Conservation (phyloP, 2,113 vertebrate genomes). For the Callithrix jacchus region DNA sequence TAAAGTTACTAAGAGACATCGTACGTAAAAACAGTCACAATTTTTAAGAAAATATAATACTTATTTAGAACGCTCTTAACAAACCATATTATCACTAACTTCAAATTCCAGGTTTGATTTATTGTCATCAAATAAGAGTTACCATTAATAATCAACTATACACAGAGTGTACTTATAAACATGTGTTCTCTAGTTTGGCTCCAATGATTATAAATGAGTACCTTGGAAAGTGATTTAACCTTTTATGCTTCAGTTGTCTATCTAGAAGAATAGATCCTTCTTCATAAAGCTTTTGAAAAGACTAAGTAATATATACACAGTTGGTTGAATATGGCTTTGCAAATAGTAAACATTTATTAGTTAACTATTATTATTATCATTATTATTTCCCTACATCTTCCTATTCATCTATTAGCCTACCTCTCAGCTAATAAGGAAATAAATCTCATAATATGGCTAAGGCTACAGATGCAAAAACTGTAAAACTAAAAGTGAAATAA, state of each 20-base stretch:
- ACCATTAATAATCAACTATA: background rate
- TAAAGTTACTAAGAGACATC: background rate
- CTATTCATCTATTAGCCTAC: background rate
- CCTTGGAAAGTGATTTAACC: background rate
- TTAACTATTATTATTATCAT: background rate
- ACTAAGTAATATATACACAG: background rate
- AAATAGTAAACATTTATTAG: background rate
- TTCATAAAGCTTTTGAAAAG: background rate
- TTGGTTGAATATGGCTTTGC: background rate
- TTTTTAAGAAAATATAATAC: background rate
- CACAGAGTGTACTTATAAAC: background rate
- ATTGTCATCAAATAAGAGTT: slow-evolving; percentile 3
- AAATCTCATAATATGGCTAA: background rate
- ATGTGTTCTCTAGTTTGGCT: background rate
- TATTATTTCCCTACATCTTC: background rate
- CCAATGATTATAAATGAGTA: background rate
- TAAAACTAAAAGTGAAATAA: background rate
- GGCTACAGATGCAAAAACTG: background rate
- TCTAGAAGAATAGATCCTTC: background rate
- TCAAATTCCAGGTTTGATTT: background rate
- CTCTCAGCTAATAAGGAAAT: background rate
- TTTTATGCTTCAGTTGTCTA: background rate
- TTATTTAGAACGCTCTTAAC: background rate
- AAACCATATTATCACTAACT: background rate
- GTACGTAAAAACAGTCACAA: background rate